A percentile compares a stretch with the other conserved stretches of the same genome.
These are phyloP conservation scores for Lamprologus callipterus DNA, from an alignment of 2,113 vertebrate species.

Conservation along the genomic window DNA sequence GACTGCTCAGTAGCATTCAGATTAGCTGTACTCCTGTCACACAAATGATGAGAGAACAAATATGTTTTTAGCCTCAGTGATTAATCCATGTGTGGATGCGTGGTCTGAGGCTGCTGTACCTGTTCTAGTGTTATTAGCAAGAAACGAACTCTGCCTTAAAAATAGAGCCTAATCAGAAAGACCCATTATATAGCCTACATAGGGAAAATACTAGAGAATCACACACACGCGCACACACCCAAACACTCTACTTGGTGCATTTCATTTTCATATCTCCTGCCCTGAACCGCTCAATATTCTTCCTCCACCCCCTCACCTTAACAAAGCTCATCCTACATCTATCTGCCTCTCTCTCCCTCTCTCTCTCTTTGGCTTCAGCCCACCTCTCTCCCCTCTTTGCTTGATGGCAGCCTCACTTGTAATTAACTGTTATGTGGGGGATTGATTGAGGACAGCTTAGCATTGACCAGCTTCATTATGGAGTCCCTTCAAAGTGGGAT, in stretches of 20 bases:
- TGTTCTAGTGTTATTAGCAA: not conserved
- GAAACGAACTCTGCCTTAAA: not conserved
- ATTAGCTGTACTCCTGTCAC: not conserved
- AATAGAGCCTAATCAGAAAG: constrained; percentile 8
- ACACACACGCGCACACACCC: not conserved
- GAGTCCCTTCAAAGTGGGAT: constrained; percentile 78
- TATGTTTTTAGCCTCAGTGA: not conserved
- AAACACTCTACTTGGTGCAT: not conserved
- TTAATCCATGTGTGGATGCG: not conserved
- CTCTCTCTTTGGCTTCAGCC: constrained; percentile 33
- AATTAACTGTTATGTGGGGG: constrained; percentile 77
- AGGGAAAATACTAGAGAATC: not conserved
- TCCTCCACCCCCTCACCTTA: constrained; percentile 24
- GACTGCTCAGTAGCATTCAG: not conserved
- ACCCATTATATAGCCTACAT: not conserved
- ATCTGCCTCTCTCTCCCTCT: constrained; percentile 26
- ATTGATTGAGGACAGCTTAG: constrained; percentile 78
- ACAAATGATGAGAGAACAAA: not conserved
- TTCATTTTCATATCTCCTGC: constrained; percentile 54
- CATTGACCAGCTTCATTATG: constrained; percentile 80
- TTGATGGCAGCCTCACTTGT: constrained; percentile 68
- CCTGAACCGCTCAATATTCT: constrained; percentile 34
- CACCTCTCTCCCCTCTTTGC: constrained; percentile 24
- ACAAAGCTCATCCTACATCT: constrained; percentile 30
- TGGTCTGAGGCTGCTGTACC: not conserved